Evolutionary conservation across 2,113 vertebrate species (phyloP), one percentile per base, ranked within the genome.

Genomic region (Pelecanoides urinatrix): DNA sequence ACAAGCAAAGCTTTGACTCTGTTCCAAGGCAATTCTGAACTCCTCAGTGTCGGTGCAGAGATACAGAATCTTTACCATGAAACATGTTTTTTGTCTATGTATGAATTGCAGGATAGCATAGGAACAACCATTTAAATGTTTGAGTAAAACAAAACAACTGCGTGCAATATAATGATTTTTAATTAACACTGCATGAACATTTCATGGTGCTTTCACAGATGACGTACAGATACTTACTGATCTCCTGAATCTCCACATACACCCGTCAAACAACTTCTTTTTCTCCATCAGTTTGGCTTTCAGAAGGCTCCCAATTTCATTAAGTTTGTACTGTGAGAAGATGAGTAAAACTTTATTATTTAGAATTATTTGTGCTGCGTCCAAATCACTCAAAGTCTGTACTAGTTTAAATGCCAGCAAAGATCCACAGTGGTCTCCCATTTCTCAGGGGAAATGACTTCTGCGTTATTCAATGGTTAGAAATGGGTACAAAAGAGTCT

Each of bases 281-380:
- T 97, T 98, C 83, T 98, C 97, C 61, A 95, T 50, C 53, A 99
- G 94, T 82, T 52, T 97, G 21, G 50, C 86, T 97, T 91, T 96
- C 18, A 99, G 78, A 79, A 93, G 95, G 27, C 94, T 97, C 67
- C 97, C 91, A 42, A 98, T 74, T 73, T 97, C 94, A 40, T 94
- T 87, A 61, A 98, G 55, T 32, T 96, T 97, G 52, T 97, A 72
- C 99, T 99, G 93, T 50, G 32, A 85, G 81, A 91, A 79, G 52
- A 77, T 56, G n/a, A 97, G 87, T 44, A 79, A 71, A 93, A n/a
- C 42, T 72, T 73, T 63, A 56, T 53, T 26, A 72, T 42, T 86
- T 84, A 74, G 61, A 92, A 52, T 58, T 81, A 58, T 30, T 74
- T 50, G 4, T 50, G 30, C 59, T 59, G 22, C 5, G 30, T 81